Base-by-base conservation (phyloP, 2,797 vertebrate species). In the Tolypeutes matacus region DNA sequence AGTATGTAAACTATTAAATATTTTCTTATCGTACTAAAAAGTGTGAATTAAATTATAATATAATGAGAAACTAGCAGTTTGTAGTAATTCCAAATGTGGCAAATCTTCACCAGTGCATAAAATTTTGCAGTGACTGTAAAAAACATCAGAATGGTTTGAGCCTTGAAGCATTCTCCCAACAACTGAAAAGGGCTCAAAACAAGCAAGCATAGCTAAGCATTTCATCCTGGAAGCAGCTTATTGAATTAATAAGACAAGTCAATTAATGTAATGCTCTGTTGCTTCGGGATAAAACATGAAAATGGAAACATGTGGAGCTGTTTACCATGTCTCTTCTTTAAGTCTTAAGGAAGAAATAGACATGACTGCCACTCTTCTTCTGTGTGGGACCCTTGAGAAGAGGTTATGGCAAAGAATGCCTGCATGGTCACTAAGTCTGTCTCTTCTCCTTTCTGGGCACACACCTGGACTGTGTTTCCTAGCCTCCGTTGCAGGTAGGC, bases 231-330 rank as follows among this genome's bases (percentile, higher is more conserved):
- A 98, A 98, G 98, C 97, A 97, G 98, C 97, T 98, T 98, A 98
- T 98, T 98, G 98, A 99, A 98, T 98, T 99, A 98, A 98, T 98
- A 98, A 98, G 98, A 98, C 98, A 98, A 98, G 98, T 98, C 98
- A 99, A 98, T 98, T 98, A 98, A 98, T 98, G 98, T 97, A 98
- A 98, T 98, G 98, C 98, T 98, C 98, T 98, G 97, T 98, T 98
- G 98, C 98, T 98, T 98, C 95, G 46, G 98, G 98, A 98, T 98
- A 98, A 98, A 98, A 98, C 97, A 98, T 96, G 95, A 98, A 98
- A 98, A 98, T 86, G 97, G 94, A 95, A 98, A 98, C 98, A 97
- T 95, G 97, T 97, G 98, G 96, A 97, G 96, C 96, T 98, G 96
- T 98, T 98, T 98, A 98, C 97, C 93, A 95, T 98, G 97, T 93